These are phyloP conservation scores for Epinephelus moara DNA, from an alignment of 2,113 vertebrate species.

Conservation along the genomic window DNA sequence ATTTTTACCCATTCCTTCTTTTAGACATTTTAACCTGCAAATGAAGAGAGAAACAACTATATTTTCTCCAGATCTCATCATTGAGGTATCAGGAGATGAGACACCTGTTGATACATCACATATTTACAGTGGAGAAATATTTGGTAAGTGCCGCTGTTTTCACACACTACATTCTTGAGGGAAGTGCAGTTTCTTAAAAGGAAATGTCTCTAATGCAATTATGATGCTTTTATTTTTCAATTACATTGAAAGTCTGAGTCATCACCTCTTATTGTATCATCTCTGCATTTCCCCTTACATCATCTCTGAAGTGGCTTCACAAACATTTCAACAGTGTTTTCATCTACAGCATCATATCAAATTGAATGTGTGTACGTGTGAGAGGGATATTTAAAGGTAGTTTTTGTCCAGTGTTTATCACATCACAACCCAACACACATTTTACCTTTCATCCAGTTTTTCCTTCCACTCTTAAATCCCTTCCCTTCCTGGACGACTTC, in stretches of 20 bases:
- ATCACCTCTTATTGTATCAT: not conserved
- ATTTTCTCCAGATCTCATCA: constrained; percentile 92
- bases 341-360: not conserved
- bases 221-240: not conserved
- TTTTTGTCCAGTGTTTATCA: not conserved
- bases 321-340: not conserved
- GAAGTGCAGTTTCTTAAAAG: not conserved
- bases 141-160: constrained; percentile 87
- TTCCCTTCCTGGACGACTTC: constrained; percentile 25
- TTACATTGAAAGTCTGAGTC: constrained; percentile 5
- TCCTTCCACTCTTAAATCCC: not conserved
- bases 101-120: constrained; percentile 93
- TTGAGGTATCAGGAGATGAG: constrained; percentile 91
- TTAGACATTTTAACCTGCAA: constrained; percentile 93
- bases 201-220: constrained; percentile 1
- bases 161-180: not conserved
- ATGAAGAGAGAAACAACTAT: constrained; percentile 94
- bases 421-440: not conserved
- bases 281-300: not conserved
- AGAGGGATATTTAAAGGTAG: not conserved
- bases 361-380: not conserved
- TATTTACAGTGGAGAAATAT: constrained; percentile 96
- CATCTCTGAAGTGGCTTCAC: not conserved
- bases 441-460: constrained; percentile 2
- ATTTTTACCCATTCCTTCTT: constrained; percentile 54